These are phyloP conservation scores for Mustela lutreola DNA, from an alignment of 2,113 vertebrate species.

Conservation along the genomic window DNA sequence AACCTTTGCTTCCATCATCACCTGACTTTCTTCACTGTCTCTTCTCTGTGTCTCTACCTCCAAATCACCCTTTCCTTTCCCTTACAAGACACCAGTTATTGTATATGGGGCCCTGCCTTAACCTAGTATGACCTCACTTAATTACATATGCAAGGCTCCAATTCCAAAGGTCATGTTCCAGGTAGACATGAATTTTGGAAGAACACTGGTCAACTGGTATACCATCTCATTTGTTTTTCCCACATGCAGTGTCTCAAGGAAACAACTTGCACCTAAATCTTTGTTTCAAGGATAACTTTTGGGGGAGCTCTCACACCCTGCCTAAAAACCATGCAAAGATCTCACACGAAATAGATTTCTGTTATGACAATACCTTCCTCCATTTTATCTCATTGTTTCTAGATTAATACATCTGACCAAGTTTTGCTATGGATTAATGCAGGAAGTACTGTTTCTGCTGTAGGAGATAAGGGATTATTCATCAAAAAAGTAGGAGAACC, in stretches of 20 bases:
- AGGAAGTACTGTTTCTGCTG: background rate
- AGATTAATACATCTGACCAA: background rate
- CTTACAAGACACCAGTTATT: background rate
- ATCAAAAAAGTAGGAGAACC: background rate
- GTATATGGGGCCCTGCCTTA: background rate
- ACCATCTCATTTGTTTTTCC: background rate
- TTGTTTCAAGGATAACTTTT: background rate
- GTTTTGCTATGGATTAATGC: background rate
- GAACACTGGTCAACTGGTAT: background rate
- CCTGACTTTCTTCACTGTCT: background rate
- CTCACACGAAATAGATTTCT: background rate
- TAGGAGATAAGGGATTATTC: background rate
- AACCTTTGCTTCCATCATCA: background rate
- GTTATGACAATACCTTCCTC: background rate
- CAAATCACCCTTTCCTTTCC: background rate
- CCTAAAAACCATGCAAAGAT: background rate
- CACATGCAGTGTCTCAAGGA: background rate
- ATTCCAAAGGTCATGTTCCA: background rate
- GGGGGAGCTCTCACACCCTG: background rate
- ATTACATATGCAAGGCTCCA: background rate
- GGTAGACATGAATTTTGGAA: background rate
- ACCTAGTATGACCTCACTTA: background rate
- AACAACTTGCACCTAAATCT: background rate
- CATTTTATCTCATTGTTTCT: background rate
- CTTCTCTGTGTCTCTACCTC: rapidly evolving